Conservation (phyloP, 2,113 vertebrate species). For the Albula glossodonta region DNA sequence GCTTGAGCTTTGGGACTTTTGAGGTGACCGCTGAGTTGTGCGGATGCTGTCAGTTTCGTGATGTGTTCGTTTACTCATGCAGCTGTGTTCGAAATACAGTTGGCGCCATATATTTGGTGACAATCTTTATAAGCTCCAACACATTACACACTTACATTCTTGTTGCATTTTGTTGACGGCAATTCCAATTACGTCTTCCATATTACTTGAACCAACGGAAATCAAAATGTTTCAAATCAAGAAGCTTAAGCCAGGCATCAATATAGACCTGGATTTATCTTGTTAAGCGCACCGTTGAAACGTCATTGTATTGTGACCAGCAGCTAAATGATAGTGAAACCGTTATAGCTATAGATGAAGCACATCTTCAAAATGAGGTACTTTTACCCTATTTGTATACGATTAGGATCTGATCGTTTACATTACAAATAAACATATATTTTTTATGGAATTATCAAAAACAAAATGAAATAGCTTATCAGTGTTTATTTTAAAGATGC, state of each 20-base stretch:
- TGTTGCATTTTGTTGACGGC: neutral
- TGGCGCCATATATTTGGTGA: neutral
- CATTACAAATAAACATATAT: neutral
- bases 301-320: neutral
- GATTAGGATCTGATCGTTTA: neutral
- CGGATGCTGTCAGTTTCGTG: neutral
- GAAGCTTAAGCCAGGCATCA: neutral
- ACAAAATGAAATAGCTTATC: neutral
- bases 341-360: neutral
- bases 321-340: too few relatives aligned
- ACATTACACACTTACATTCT: neutral
- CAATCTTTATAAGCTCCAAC: neutral
- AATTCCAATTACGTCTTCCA: neutral
- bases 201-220: neutral
- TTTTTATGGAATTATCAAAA: neutral
- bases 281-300: conserved; percentile 4
- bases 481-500: neutral
- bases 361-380: neutral
- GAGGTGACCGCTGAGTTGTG: neutral
- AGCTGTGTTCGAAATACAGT: neutral
- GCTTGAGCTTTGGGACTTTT: neutral
- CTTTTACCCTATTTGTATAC: neutral
- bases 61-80: neutral
- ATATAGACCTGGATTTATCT: neutral
- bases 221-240: neutral